phyloP scores from a whole-genome alignment of 2,113 vertebrate genomes.

The Lagopus muta region DNA sequence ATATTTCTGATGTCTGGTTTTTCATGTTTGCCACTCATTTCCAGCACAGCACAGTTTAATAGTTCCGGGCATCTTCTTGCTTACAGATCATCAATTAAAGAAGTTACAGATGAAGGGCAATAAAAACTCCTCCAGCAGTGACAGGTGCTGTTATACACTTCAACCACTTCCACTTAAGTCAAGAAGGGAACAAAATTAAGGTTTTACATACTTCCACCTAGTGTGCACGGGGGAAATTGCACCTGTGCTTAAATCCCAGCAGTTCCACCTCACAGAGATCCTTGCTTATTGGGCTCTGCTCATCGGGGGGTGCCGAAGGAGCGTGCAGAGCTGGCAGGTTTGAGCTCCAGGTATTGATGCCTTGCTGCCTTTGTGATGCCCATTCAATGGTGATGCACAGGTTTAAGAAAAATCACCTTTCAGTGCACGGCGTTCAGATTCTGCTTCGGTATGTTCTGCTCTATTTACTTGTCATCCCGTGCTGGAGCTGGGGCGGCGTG shows the following conservation, averaged over 20 bases:
- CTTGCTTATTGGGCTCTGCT: neutral
- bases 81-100: neutral
- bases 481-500: conserved; percentile 15
- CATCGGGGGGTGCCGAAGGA: neutral
- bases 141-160: neutral
- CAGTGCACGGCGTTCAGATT: neutral
- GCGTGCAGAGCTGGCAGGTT: neutral
- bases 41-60: neutral
- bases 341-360: neutral
- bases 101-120: neutral
- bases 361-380: neutral
- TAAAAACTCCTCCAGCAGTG: neutral
- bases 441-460: conserved; percentile 42
- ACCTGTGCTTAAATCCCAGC: neutral
- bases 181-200: conserved; percentile 13
- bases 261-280: neutral
- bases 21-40: neutral
- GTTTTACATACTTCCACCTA: conserved; percentile 67
- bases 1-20: neutral
- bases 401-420: conserved; percentile 55
- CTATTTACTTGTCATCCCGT: conserved; percentile 47
- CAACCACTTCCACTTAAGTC: neutral
- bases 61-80: neutral
- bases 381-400: neutral
- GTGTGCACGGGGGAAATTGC: conserved; percentile 63